Conservation (phyloP, 2,113 vertebrate genomes). For the Forbesichthys papilliferus region DNA sequence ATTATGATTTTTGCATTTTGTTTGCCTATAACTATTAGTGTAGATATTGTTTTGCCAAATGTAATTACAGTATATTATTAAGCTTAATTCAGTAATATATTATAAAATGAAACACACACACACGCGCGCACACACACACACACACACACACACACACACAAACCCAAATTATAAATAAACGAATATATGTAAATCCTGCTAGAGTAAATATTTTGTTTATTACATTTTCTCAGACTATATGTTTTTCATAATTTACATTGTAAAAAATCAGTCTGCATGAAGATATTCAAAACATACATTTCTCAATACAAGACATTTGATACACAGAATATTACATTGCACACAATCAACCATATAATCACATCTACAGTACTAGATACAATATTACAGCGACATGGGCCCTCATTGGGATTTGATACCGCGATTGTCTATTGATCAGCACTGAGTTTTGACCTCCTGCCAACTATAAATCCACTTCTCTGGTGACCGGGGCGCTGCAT, state of each 20-base stretch:
- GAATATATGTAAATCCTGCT: too few relatives aligned
- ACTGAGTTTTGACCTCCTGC: conserved; percentile 67
- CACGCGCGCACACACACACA: too few relatives aligned
- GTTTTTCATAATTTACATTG: too few relatives aligned
- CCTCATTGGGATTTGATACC: conserved; percentile 74
- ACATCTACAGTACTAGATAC: conserved; percentile 22
- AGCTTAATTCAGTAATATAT: too few relatives aligned
- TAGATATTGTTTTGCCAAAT: too few relatives aligned
- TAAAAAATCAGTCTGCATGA: background rate
- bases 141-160: too few relatives aligned
- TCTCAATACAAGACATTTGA: background rate
- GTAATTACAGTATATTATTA: too few relatives aligned
- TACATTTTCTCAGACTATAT: too few relatives aligned
- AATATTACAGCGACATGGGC: conserved; percentile 26
- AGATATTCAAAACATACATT: background rate
- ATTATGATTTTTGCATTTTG: background rate
- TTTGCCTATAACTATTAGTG: too few relatives aligned
- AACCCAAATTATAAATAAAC: too few relatives aligned
- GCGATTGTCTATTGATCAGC: conserved; percentile 75
- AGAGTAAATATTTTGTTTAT: too few relatives aligned
- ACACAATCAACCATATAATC: background rate
- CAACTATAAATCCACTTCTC: conserved; percentile 72
- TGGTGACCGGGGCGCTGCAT: conserved; percentile 59
- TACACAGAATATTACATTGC: conserved; percentile 8
- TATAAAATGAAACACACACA: too few relatives aligned